phyloP scores from a whole-genome alignment of 2,797 vertebrate genomes.

The Phalloptychus januarius region DNA sequence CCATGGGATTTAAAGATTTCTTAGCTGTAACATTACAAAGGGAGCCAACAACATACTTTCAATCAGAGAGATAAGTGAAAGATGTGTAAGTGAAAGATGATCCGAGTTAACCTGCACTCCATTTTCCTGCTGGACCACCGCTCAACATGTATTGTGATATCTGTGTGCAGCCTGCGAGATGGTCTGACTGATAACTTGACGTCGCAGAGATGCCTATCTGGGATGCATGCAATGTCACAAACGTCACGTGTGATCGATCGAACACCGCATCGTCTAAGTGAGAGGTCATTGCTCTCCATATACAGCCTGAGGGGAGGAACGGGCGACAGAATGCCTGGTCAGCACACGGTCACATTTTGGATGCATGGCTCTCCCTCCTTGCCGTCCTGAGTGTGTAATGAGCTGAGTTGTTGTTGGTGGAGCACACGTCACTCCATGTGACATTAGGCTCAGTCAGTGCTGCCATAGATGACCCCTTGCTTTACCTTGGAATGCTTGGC shows the following conservation, averaged over 20 bases:
- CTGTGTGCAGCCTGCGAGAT: slow-evolving; percentile 56
- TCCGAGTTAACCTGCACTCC: slow-evolving; percentile 5
- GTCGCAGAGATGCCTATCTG: slow-evolving; percentile 56
- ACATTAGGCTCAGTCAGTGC: slow-evolving; percentile 62
- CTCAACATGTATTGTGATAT: slow-evolving; percentile 60
- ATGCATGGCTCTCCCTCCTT: slow-evolving; percentile 47
- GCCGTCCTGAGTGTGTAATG: slow-evolving; percentile 68
- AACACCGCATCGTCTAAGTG: slow-evolving; percentile 46
- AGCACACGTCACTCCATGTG: slow-evolving; percentile 66
- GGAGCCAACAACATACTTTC: not conserved
- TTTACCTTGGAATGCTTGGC: slow-evolving; percentile 44
- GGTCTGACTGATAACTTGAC: slow-evolving; percentile 68
- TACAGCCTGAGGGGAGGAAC: slow-evolving; percentile 52
- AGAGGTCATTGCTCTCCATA: slow-evolving; percentile 70
- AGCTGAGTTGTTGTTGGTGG: slow-evolving; percentile 70
- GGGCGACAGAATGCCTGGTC: slow-evolving; percentile 69
- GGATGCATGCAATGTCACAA: slow-evolving; percentile 69
- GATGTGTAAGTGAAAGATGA: slow-evolving; percentile 30
- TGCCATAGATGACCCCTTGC: slow-evolving; percentile 42
- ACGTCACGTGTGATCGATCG: slow-evolving; percentile 75
- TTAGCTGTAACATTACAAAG: not conserved
- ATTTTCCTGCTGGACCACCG: slow-evolving; percentile 14
- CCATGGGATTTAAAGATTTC: not conserved
- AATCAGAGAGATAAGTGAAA: slow-evolving; percentile 30
- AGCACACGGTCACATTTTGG: slow-evolving; percentile 75